phyloP scores from a whole-genome alignment of 1,140 invertebrate genomes.

The Drosophila lacertosa region DNA sequence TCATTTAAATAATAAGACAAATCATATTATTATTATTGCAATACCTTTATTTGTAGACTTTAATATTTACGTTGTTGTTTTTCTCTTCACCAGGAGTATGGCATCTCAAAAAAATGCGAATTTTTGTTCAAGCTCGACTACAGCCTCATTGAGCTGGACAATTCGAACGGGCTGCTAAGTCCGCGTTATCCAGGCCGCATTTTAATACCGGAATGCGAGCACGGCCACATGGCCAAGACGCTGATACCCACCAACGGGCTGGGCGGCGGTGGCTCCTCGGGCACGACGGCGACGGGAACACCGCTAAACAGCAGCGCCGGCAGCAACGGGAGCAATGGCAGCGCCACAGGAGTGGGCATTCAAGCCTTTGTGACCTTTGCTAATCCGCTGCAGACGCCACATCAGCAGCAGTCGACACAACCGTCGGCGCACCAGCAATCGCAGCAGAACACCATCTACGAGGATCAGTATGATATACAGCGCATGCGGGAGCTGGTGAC shows the following conservation, averaged over 20 bases:
- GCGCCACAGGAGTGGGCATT: constrained; percentile 53
- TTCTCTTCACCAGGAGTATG: constrained; percentile 85
- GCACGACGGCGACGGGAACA: constrained; percentile 58
- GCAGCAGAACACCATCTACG: constrained; percentile 86
- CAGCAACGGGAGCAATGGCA: constrained; percentile 52
- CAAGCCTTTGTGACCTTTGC: constrained; percentile 78
- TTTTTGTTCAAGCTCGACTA: constrained; percentile 88
- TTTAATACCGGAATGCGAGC: constrained; percentile 89
- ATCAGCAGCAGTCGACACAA: constrained; percentile 29
- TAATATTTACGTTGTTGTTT: not conserved
- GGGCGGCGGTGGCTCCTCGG: constrained; percentile 40
- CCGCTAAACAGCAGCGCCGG: constrained; percentile 56
- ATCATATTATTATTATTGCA: not conserved
- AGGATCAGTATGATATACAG: constrained; percentile 86
- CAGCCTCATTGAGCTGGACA: constrained; percentile 87
- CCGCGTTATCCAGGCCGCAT: constrained; percentile 90
- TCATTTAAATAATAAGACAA: too few relatives aligned
- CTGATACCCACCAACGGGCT: constrained; percentile 58
- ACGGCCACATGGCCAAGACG: constrained; percentile 79
- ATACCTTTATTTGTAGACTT: too few relatives aligned
- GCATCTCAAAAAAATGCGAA: constrained; percentile 87
- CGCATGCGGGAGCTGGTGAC: constrained; percentile 87
- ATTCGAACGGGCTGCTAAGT: constrained; percentile 89
- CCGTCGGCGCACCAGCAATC: constrained; percentile 24
- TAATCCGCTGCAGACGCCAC: constrained; percentile 53